These are phyloP conservation scores for Eupsilia transversa DNA, from an alignment of 2,888 invertebrate genomes.

Conservation along the genomic window DNA sequence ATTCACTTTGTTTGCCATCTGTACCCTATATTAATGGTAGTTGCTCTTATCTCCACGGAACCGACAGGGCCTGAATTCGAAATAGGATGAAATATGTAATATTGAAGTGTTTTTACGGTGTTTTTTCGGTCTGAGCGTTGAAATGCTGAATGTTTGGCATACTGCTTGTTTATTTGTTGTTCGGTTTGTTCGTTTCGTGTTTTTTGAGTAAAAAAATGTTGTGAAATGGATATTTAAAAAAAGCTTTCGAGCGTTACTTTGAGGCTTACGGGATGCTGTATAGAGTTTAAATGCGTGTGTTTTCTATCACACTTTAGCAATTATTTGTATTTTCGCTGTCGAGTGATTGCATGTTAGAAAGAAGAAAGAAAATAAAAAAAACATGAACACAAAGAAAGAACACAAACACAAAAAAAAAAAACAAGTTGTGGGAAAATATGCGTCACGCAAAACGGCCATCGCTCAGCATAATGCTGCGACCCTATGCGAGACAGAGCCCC, in stretches of 20 bases:
- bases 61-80: constrained; percentile 72
- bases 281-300: constrained; percentile 13
- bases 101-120: constrained; percentile 59
- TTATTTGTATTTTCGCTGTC: neutral
- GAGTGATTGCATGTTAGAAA: no score
- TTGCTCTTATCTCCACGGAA: constrained; percentile 73
- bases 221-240: constrained; percentile 54
- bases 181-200: constrained; percentile 46
- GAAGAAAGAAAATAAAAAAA: no score
- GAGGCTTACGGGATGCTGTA: constrained; percentile 7
- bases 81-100: constrained; percentile 69
- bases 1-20: constrained; percentile 76
- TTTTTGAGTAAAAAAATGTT: constrained; percentile 50
- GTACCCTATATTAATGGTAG: constrained; percentile 76
- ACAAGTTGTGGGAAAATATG: no score
- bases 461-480: no score
- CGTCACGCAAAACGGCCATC: no score
- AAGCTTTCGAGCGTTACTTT: constrained; percentile 50
- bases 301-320: constrained; percentile 10
- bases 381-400: no score
- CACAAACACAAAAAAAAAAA: no score
- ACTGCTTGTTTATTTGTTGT: constrained; percentile 60
- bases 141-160: constrained; percentile 59
- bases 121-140: constrained; percentile 57
- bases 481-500: no score